phyloP scores from a whole-genome alignment of 2,797 vertebrate species.

The Spizella passerina region DNA sequence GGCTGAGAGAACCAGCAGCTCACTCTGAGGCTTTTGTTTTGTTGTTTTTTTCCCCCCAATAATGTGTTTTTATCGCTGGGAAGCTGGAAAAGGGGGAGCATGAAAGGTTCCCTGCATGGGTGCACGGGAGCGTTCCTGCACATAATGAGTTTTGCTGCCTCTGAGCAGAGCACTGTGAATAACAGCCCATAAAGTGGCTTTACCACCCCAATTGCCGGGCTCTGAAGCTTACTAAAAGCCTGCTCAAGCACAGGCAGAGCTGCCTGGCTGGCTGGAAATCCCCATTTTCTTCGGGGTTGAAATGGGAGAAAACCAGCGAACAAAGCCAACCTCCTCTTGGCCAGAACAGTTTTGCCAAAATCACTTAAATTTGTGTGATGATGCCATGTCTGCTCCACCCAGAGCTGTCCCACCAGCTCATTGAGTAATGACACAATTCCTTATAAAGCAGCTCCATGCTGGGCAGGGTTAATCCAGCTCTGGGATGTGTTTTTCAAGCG shows the following conservation, averaged over 20 bases:
- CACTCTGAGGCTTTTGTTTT: background rate
- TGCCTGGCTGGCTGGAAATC: background rate
- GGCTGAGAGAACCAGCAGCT: background rate
- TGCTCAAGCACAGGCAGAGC: background rate
- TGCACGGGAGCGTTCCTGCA: background rate
- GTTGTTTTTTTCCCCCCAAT: fast-evolving
- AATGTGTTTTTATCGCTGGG: background rate
- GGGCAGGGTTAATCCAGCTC: background rate
- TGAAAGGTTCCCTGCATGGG: background rate
- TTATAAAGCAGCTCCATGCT: background rate
- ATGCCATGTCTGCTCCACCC: background rate
- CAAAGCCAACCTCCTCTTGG: background rate
- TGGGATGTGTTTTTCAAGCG: background rate
- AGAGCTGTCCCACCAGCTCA: background rate
- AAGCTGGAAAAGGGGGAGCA: background rate
- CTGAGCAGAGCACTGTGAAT: constrained; percentile 7
- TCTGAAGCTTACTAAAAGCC: constrained; percentile 11
- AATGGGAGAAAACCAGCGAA: background rate
- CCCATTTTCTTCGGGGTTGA: fast-evolving
- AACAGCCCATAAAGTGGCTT: constrained; percentile 33
- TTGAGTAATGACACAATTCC: background rate
- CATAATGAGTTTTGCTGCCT: constrained; percentile 18
- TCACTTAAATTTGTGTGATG: background rate
- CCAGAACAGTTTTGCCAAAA: background rate
- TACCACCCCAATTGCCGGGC: constrained; percentile 18